These are phyloP conservation scores for Catocala fraxini DNA, from an alignment of 2,888 invertebrate species.

Conservation along the genomic window DNA sequence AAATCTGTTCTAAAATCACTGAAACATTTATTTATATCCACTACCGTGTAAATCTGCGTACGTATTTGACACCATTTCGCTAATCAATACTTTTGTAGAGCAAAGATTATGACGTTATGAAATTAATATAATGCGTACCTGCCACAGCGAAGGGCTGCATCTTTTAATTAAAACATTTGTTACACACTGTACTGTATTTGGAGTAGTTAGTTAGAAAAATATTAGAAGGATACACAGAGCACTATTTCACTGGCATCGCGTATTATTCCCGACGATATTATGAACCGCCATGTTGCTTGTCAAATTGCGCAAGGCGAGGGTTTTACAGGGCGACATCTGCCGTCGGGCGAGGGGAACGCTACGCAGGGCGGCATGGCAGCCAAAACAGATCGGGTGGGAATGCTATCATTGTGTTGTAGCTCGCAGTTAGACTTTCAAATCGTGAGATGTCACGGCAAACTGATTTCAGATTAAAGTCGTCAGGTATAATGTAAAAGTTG, in stretches of 20 bases:
- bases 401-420: slow-evolving; percentile 41
- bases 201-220: slow-evolving; percentile 8
- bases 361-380: slow-evolving; percentile 45
- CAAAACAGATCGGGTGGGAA: slow-evolving; percentile 40
- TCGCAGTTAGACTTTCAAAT: slow-evolving; percentile 47
- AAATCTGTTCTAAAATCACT: not conserved
- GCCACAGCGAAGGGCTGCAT: slow-evolving; percentile 36
- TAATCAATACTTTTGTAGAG: slow-evolving; percentile 66
- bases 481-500: slow-evolving; percentile 39
- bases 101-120: slow-evolving; percentile 29
- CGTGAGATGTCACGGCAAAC: slow-evolving; percentile 58
- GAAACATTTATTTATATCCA: no score
- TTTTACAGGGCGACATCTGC: slow-evolving; percentile 66
- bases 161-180: slow-evolving; percentile 29
- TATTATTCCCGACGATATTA: slow-evolving; percentile 54
- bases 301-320: slow-evolving; percentile 53
- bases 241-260: slow-evolving; percentile 60
- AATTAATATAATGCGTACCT: slow-evolving; percentile 43
- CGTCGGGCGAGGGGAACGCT: slow-evolving; percentile 51
- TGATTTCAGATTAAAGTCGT: slow-evolving; percentile 43
- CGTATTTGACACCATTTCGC: slow-evolving; percentile 51
- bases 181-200: slow-evolving; percentile 32
- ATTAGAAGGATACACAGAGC: slow-evolving; percentile 23
- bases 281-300: slow-evolving; percentile 53
- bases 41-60: slow-evolving; percentile 18